Evolutionary conservation across 37 sponge, comb jelly and placozoan genomes (phyloP).

Genomic region (Amphimedon queenslandica): DNA sequence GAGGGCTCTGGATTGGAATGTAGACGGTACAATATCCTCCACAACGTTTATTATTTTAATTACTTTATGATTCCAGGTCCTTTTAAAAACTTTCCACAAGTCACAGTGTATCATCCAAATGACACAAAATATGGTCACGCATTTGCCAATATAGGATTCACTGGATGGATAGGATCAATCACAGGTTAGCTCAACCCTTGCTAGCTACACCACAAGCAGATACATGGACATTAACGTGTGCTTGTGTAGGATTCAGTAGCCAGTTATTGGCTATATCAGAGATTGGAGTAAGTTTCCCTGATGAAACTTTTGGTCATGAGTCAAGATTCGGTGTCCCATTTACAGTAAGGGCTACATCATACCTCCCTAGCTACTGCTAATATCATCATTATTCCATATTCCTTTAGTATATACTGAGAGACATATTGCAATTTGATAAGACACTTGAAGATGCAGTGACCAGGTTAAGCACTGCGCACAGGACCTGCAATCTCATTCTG

Average conservation of each 20-base stretch:
- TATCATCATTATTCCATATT: neutral
- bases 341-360: conserved; percentile 44
- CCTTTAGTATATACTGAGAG: conserved; percentile 63
- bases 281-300: conserved; percentile 85
- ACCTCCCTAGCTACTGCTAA: neutral
- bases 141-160: conserved; percentile 87
- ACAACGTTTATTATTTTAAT: neutral
- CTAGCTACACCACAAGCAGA: too few relatives aligned
- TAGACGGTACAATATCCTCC: conserved; percentile 49
- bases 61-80: conserved; percentile 45
- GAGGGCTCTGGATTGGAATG: conserved; percentile 89
- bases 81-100: conserved; percentile 85
- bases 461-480: conserved; percentile 44
- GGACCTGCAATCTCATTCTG: conserved; percentile 78
- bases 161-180: conserved; percentile 88
- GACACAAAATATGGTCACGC: conserved; percentile 48
- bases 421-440: conserved; percentile 76
- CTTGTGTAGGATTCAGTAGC: conserved; percentile 51
- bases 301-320: conserved; percentile 80
- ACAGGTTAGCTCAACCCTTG: conserved; percentile 45
- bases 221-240: neutral
- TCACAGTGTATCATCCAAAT: conserved; percentile 85
- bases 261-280: conserved; percentile 67
- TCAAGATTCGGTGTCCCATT: conserved; percentile 86
- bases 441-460: conserved; percentile 48